A percentile compares a stretch with the other conserved stretches of the same genome.
Conservation (phyloP, 2,113 vertebrate species). For the Otolemur garnettii region DNA sequence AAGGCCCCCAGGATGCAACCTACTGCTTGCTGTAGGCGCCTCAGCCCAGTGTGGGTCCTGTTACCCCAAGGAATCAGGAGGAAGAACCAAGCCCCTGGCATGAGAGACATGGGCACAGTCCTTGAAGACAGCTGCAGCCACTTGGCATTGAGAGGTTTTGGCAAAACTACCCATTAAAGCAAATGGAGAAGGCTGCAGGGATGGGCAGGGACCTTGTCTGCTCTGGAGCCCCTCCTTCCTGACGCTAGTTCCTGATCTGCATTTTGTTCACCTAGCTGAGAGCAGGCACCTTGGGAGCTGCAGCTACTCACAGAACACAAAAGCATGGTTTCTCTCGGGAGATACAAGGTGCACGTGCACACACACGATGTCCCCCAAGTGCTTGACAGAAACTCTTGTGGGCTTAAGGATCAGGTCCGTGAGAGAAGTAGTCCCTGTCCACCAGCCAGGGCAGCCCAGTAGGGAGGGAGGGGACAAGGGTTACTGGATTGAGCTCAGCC, state of each 20-base stretch:
- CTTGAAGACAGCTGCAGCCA: slow-evolving; percentile 45
- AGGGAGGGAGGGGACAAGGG: too few species aligned
- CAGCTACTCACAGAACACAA: not conserved
- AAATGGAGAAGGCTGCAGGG: not conserved
- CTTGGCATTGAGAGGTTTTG: not conserved
- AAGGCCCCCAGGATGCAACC: not conserved
- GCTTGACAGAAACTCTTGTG: not conserved
- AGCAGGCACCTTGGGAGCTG: not conserved
- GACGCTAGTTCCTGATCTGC: accelerated
- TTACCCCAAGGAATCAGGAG: not conserved
- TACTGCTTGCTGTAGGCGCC: too few species aligned
- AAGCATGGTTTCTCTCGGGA: not conserved
- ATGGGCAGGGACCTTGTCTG: accelerated
- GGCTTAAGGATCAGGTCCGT: not conserved
- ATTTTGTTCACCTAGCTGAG: too few species aligned
- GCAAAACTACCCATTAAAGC: slow-evolving; percentile 50
- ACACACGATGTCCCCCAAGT: accelerated
- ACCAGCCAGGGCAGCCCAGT: too few species aligned
- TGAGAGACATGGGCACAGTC: not conserved
- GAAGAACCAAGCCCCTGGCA: accelerated
- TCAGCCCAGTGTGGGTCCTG: not conserved
- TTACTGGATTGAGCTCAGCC: not conserved
- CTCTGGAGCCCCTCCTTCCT: not conserved
- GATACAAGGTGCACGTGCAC: accelerated
- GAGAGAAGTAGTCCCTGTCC: too few species aligned